Evolutionary conservation across 2,797 vertebrate species (phyloP), one percentile per base, ranked within the genome.

Genomic region (Callimico goeldii): DNA sequence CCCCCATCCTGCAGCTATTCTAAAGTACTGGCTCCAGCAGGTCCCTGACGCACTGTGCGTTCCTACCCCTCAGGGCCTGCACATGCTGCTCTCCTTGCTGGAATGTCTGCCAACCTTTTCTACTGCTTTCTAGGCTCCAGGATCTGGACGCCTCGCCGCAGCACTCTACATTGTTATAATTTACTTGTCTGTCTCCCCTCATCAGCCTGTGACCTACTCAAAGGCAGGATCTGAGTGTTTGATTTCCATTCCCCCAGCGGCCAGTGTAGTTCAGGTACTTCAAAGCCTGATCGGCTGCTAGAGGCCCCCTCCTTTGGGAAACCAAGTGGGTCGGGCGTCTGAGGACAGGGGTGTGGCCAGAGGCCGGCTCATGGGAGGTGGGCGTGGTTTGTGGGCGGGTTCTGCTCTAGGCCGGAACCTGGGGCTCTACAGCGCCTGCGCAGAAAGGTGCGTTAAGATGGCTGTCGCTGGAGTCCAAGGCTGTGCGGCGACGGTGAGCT

Each of bases 401-500:
- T 43, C 12, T 2, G n/a, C 55, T 10, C 52, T 33, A 7, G 50
- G n/a, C 33, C 4, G 20, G 41, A 33, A 3, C 41, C 28, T 5
- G 61, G 33, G 17, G 11, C 46, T 61, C 36, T 36, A 7, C 19
- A 0, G 90, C 61, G 55, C 92, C 79, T 91, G 97, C 88, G 90
- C 97, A 72, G 72, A 77, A 94, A 94, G 39, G 70, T 96, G 90
- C 95, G 88, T 92, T 96, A 97, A 81, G 79, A 85, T 95, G 96
- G 96, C 79, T 36, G 90, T 36, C 58, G 43, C 50, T 19, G 92
- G 58, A 93, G n/a, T 79, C 1, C 36, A 33, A 9, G 33, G 61
- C 82, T 17, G 28, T 19, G 4, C 7, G 1, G 75, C 8, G 10
- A 90, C 14, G 95, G 93, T 97, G 81, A 97, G 97, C 81, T 80